These are phyloP conservation scores for Nymphalis c-album DNA, from an alignment of 2,888 invertebrate species.

Conservation along the genomic window DNA sequence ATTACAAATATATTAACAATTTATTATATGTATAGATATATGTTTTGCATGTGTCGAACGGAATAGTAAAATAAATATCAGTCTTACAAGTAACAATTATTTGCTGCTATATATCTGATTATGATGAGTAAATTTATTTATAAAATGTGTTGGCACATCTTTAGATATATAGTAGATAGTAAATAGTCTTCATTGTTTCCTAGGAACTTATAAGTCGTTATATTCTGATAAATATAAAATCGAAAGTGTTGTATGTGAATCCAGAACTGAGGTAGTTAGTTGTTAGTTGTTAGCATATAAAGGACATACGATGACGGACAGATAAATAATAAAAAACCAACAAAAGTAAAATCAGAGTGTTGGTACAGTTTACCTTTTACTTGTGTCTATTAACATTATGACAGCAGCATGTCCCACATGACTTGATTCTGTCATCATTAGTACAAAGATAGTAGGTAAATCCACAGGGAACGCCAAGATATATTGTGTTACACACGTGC, in stretches of 20 bases:
- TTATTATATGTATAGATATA: too few species aligned
- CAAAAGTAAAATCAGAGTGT: too few species aligned
- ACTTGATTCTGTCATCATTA: slow-evolving; percentile 4
- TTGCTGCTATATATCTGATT: background rate
- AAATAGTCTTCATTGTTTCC: too few species aligned
- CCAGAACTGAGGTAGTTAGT: too few species aligned
- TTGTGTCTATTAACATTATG: background rate
- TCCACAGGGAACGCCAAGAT: slow-evolving; percentile 45
- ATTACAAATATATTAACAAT: background rate
- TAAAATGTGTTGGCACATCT: background rate
- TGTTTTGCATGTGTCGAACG: background rate
- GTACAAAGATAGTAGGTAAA: slow-evolving; percentile 12
- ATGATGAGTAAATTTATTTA: background rate
- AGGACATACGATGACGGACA: too few species aligned
- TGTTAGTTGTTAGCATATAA: too few species aligned
- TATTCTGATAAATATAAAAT: too few species aligned
- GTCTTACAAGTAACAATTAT: background rate
- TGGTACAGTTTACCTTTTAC: too few species aligned
- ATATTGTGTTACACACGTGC: slow-evolving; percentile 61
- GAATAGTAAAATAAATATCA: background rate
- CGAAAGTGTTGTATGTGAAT: too few species aligned
- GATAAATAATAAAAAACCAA: too few species aligned
- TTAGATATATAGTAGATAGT: too few species aligned
- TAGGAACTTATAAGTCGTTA: too few species aligned
- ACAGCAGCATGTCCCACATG: background rate